Evolutionary conservation across 2,113 vertebrate species (phyloP).

Genomic region (Saccopteryx bilineata): DNA sequence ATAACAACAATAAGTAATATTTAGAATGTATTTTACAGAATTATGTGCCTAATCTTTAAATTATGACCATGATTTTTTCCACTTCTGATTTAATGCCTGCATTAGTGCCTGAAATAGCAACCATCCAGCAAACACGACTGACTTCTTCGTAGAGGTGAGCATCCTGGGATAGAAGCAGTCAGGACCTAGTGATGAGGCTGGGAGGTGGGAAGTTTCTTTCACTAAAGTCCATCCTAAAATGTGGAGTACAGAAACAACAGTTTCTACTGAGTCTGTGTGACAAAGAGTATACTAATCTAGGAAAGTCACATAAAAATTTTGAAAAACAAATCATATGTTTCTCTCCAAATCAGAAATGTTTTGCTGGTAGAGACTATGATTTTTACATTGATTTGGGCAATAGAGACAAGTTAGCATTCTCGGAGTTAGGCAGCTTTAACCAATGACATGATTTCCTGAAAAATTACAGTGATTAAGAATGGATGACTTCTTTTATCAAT

Average conservation of each 20-base stretch:
- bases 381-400: not conserved
- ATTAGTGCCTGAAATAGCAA: not conserved
- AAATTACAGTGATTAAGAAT: not conserved
- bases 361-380: not conserved
- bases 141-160: not conserved
- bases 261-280: not conserved
- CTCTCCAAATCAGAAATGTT: not conserved
- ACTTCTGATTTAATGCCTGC: not conserved
- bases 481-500: not conserved
- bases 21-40: not conserved
- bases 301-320: not conserved
- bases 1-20: not conserved
- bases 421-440: fast-evolving
- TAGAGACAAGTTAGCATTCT: not conserved
- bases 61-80: not conserved
- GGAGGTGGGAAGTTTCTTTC: not conserved
- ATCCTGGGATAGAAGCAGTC: not conserved
- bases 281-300: not conserved
- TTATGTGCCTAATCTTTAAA: not conserved
- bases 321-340: not conserved
- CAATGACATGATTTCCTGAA: not conserved
- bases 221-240: not conserved
- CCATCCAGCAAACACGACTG: not conserved
- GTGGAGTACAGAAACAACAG: not conserved
- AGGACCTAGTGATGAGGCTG: too few species aligned